A percentile compares a stretch with the other conserved stretches of the same genome.
phyloP scores from a whole-genome alignment of 2,888 invertebrate genomes.

The Myathropa florea region DNA sequence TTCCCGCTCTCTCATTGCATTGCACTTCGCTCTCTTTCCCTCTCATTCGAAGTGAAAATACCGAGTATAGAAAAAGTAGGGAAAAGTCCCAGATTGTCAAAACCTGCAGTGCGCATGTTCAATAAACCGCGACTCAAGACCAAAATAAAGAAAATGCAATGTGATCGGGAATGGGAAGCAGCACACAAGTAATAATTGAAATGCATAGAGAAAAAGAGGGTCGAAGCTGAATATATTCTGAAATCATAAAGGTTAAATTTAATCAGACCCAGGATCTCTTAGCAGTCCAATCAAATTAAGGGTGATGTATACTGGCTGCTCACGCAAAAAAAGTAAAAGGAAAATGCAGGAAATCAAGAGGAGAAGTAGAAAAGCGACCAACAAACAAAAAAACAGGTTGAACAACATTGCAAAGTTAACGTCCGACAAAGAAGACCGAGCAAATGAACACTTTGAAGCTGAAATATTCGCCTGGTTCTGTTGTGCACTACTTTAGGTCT shows the following conservation, averaged over 20 bases:
- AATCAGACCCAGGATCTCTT: conserved; percentile 11
- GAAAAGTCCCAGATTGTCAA: conserved; percentile 54
- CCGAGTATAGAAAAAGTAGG: conserved; percentile 43
- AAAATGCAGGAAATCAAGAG: conserved; percentile 34
- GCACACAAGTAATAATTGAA: conserved; percentile 12
- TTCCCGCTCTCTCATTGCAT: not conserved
- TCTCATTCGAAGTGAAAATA: conserved; percentile 10
- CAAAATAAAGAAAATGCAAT: conserved; percentile 42
- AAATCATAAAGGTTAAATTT: conserved; percentile 5
- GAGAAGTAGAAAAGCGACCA: conserved; percentile 33
- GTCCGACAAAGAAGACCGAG: conserved; percentile 35
- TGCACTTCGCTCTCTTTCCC: not conserved
- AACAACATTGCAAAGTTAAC: conserved; percentile 63
- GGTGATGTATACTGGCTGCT: conserved; percentile 10
- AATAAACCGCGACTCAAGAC: conserved; percentile 14
- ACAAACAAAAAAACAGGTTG: conserved; percentile 57
- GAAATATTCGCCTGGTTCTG: conserved; percentile 18
- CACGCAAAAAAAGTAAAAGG: not conserved
- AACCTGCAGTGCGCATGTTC: conserved; percentile 51
- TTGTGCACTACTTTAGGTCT: not conserved
- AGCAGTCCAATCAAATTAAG: conserved; percentile 1
- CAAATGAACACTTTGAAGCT: conserved; percentile 14
- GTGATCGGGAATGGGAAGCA: not conserved
- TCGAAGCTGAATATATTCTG: not conserved
- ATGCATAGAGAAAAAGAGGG: not conserved